Conservation (phyloP, 2,888 invertebrate species). For the Villa cingulata region DNA sequence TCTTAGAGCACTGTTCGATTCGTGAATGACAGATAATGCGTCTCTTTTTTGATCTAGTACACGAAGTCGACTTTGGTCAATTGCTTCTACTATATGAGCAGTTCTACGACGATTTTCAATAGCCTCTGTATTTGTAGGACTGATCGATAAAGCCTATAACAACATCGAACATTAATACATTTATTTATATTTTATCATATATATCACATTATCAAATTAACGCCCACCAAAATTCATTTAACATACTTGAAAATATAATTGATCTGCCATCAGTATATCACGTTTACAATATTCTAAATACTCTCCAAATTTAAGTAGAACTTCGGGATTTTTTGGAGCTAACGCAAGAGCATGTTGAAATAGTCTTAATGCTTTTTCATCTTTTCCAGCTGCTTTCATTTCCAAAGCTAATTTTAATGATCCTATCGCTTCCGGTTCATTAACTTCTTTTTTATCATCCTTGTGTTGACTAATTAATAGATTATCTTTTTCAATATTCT, state of each 20-base stretch:
- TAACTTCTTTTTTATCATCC: conserved; percentile 18
- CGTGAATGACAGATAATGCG: conserved; percentile 66
- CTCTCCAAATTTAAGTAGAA: conserved; percentile 84
- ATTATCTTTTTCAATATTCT: background rate
- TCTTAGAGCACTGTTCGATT: conserved; percentile 62
- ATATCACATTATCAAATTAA: background rate
- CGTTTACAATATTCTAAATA: conserved; percentile 75
- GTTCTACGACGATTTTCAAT: conserved; percentile 71
- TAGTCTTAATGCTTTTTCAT: conserved; percentile 70
- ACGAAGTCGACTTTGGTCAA: conserved; percentile 49
- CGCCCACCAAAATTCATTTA: no score
- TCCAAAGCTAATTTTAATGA: conserved; percentile 74
- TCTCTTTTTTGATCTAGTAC: conserved; percentile 72
- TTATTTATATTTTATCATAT: background rate
- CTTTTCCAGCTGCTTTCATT: conserved; percentile 68
- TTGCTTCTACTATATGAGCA: conserved; percentile 73
- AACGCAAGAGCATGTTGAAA: conserved; percentile 85
- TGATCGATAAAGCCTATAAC: conserved; percentile 56
- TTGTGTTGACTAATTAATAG: background rate
- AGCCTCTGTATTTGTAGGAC: conserved; percentile 71
- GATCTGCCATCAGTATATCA: conserved; percentile 80
- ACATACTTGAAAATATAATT: conserved; percentile 63
- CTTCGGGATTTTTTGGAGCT: conserved; percentile 83
- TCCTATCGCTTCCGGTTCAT: conserved; percentile 59
- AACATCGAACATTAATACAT: no score